phyloP scores from a whole-genome alignment of 2,797 vertebrate species.

The Trachurus trachurus region DNA sequence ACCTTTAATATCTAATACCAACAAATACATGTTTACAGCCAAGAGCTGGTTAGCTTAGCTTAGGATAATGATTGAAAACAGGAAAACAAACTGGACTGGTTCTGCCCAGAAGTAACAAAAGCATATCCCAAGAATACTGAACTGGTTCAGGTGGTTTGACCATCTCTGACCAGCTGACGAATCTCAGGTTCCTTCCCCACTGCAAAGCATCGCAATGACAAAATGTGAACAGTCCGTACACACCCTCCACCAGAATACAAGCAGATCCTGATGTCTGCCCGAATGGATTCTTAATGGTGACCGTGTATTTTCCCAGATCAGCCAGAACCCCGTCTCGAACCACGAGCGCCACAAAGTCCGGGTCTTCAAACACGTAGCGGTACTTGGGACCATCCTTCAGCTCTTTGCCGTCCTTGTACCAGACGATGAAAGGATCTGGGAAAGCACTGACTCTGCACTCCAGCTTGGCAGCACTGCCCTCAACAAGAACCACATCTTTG shows the following conservation, averaged over 20 bases:
- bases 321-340: constrained; percentile 74
- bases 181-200: background rate
- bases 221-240: background rate
- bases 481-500: constrained; percentile 79
- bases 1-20: background rate
- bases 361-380: constrained; percentile 81
- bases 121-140: background rate
- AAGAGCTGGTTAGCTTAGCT: background rate
- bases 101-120: background rate
- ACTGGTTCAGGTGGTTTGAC: background rate
- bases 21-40: background rate
- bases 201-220: background rate
- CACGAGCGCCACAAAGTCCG: constrained; percentile 79
- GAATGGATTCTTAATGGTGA: constrained; percentile 81
- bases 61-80: background rate
- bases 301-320: constrained; percentile 82
- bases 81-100: background rate
- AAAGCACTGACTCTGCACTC: constrained; percentile 82
- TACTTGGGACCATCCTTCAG: constrained; percentile 83
- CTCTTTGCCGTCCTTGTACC: constrained; percentile 81
- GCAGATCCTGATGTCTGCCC: constrained; percentile 79
- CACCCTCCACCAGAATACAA: constrained; percentile 82
- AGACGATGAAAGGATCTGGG: constrained; percentile 81
- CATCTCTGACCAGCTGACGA: background rate
- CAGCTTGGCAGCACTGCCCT: constrained; percentile 82